Conservation (phyloP, 2,113 vertebrate species). For the Galeopterus variegatus region DNA sequence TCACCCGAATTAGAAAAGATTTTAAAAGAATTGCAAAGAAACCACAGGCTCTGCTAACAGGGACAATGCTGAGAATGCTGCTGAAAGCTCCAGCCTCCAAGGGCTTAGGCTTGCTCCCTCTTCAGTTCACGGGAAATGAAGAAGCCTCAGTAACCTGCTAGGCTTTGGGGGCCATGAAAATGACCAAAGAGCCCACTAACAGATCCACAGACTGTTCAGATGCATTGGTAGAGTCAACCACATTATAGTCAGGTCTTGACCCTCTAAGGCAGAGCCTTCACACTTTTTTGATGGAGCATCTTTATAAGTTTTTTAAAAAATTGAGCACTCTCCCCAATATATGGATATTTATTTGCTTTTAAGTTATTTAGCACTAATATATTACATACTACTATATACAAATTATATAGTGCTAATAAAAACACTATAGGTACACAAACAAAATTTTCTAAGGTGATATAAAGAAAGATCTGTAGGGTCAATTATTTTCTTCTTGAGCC, state of each 20-base stretch:
- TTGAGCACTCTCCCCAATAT: background rate
- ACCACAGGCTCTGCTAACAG: background rate
- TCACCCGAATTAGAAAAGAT: background rate
- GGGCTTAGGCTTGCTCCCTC: background rate
- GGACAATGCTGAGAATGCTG: background rate
- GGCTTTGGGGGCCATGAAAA: background rate
- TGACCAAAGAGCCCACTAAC: background rate
- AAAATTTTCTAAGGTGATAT: constrained; percentile 20
- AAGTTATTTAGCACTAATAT: background rate
- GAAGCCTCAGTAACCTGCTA: background rate
- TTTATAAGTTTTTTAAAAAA: background rate
- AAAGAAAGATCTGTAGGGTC: background rate
- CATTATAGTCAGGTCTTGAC: background rate
- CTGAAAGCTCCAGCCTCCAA: no score
- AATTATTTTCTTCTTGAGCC: background rate
- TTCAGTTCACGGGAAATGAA: background rate
- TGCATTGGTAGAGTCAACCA: background rate
- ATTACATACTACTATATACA: background rate
- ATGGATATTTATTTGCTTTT: background rate
- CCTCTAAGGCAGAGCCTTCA: background rate
- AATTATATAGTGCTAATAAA: background rate
- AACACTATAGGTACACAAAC: background rate
- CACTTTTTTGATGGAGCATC: background rate
- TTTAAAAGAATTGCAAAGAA: background rate
- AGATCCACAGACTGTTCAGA: background rate